These are phyloP conservation scores for Amphiura filiformis DNA, from an alignment of 35 echinoderm and acorn worm genomes.

Conservation along the genomic window DNA sequence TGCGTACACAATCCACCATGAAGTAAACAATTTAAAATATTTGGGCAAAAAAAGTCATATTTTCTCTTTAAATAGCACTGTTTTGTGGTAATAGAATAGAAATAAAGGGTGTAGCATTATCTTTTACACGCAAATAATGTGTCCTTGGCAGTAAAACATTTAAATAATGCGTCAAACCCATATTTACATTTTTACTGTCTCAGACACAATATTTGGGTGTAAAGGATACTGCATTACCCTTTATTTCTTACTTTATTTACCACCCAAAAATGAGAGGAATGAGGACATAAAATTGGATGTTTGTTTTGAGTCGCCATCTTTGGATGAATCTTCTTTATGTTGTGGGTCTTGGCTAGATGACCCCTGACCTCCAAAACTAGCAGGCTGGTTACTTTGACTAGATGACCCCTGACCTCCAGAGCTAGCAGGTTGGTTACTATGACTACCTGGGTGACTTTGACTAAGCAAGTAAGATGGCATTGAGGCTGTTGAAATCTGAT, in stretches of 20 bases:
- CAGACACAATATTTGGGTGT: too few relatives aligned
- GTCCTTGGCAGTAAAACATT: too few relatives aligned
- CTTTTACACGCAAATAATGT: too few relatives aligned
- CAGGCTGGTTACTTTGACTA: not conserved
- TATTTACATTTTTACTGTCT: too few relatives aligned
- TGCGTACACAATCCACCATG: too few relatives aligned
- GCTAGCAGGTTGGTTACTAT: not conserved
- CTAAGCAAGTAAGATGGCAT: not conserved
- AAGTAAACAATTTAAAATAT: too few relatives aligned
- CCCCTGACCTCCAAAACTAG: not conserved
- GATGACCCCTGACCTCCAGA: not conserved
- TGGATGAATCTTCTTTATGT: not conserved
- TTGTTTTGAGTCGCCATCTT: not conserved
- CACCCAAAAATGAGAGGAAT: not conserved
- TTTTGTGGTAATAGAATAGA: too few relatives aligned
- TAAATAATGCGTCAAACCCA: too few relatives aligned
- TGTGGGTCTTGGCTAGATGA: not conserved
- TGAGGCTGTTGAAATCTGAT: not conserved
- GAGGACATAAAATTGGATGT: not conserved
- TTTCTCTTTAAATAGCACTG: too few relatives aligned
- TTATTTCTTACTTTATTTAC: not conserved
- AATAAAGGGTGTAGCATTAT: too few relatives aligned
- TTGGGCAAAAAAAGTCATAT: too few relatives aligned
- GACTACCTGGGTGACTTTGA: not conserved
- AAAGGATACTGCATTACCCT: too few relatives aligned